These are phyloP conservation scores for Pseudomyrmex sp. DNA, from an alignment of 1,140 invertebrate genomes.

Conservation along the genomic window DNA sequence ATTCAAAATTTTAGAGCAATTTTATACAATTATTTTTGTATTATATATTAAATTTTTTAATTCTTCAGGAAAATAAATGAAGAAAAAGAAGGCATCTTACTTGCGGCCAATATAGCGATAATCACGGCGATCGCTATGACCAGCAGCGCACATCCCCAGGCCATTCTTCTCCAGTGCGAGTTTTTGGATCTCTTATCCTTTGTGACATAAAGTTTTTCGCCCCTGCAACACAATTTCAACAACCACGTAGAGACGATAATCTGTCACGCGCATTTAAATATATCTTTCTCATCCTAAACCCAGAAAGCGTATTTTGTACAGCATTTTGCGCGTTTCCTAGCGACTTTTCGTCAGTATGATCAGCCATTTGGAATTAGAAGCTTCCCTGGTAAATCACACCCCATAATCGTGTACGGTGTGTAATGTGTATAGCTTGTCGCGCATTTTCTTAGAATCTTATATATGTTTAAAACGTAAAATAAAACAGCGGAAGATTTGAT, in stretches of 20 bases:
- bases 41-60: background rate
- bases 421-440: background rate
- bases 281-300: slow-evolving; percentile 66
- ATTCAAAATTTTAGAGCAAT: background rate
- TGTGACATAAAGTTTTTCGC: slow-evolving; percentile 92
- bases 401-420: slow-evolving; percentile 18
- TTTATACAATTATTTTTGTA: background rate
- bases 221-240: slow-evolving; percentile 87
- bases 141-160: slow-evolving; percentile 88
- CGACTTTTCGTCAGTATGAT: slow-evolving; percentile 62
- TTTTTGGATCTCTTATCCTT: slow-evolving; percentile 90
- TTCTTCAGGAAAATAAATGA: background rate
- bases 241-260: slow-evolving; percentile 45
- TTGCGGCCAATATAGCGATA: slow-evolving; percentile 89
- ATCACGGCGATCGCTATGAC: slow-evolving; percentile 88
- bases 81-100: slow-evolving; percentile 83
- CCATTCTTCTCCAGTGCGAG: slow-evolving; percentile 88
- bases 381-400: slow-evolving; percentile 66
- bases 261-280: background rate
- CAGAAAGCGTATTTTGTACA: slow-evolving; percentile 73
- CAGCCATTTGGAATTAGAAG: slow-evolving; percentile 70
- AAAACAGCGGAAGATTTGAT: background rate
- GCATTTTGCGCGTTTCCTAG: slow-evolving; percentile 63
- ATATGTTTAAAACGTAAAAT: background rate
- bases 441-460: background rate